phyloP scores from a whole-genome alignment of 2,888 invertebrate species.

The Venusia cambrica region DNA sequence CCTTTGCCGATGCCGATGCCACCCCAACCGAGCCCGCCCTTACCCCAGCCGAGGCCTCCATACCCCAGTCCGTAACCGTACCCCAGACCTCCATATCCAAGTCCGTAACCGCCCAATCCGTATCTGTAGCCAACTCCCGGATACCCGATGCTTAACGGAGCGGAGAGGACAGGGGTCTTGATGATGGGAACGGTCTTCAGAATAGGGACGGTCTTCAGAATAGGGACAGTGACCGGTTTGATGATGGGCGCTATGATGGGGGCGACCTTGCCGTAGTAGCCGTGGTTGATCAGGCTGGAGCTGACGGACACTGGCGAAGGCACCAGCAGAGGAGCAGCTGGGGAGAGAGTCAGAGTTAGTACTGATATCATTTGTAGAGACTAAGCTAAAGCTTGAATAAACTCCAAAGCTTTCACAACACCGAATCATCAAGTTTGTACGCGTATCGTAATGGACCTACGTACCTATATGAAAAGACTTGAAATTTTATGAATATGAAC shows the following conservation, averaged over 20 bases:
- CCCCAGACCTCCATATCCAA: slow-evolving; percentile 19
- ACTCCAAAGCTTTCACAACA: no score
- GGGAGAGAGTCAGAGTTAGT: slow-evolving; percentile 3
- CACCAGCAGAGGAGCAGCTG: slow-evolving; percentile 30
- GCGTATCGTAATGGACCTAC: no score
- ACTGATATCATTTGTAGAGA: not conserved
- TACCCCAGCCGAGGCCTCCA: slow-evolving; percentile 3
- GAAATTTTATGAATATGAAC: no score
- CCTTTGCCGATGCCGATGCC: slow-evolving; percentile 32
- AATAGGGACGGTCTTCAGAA: slow-evolving; percentile 21
- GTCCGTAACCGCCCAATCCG: no score
- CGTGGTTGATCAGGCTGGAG: slow-evolving; percentile 56
- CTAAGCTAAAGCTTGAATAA: no score
- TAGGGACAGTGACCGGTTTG: slow-evolving; percentile 38
- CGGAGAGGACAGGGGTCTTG: slow-evolving; percentile 34
- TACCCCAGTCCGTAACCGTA: slow-evolving; percentile 6
- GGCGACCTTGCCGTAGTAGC: slow-evolving; percentile 42
- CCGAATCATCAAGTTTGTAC: no score
- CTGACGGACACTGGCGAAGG: slow-evolving; percentile 43
- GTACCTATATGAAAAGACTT: no score
- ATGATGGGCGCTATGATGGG: slow-evolving; percentile 37
- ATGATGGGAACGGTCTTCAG: slow-evolving; percentile 28
- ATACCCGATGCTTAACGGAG: slow-evolving; percentile 29
- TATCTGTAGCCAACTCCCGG: slow-evolving; percentile 16
- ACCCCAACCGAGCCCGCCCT: slow-evolving; percentile 8